Conservation (phyloP, 2,113 vertebrate genomes). For the Prionailurus viverrinus region DNA sequence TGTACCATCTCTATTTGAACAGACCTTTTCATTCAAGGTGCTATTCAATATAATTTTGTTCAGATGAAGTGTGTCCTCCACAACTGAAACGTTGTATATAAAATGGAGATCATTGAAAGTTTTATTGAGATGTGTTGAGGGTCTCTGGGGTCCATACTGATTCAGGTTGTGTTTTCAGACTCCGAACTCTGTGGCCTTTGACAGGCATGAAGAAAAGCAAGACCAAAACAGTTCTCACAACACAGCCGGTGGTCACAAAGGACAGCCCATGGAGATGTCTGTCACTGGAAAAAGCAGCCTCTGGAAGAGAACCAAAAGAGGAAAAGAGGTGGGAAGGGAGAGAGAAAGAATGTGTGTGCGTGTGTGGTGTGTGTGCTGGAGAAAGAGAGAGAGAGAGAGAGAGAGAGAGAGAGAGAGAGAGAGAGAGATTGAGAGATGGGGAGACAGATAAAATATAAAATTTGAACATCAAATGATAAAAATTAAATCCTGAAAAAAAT, state of each 20-base stretch:
- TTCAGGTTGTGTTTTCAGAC: neutral
- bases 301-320: conserved; percentile 14
- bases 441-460: neutral
- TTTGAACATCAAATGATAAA: neutral
- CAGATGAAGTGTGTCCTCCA: neutral
- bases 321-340: neutral
- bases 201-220: conserved; percentile 57
- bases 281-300: conserved; percentile 42
- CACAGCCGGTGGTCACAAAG: neutral
- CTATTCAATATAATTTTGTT: conserved; percentile 17
- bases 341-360: neutral
- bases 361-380: neutral
- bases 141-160: neutral
- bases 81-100: neutral
- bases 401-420: no score
- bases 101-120: conserved; percentile 30
- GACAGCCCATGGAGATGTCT: neutral
- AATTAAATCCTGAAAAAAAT: conserved; percentile 15
- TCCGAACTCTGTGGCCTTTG: conserved; percentile 10
- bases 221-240: conserved; percentile 25
- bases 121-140: conserved; percentile 48
- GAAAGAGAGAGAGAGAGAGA: neutral
- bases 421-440: neutral
- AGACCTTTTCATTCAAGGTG: neutral
- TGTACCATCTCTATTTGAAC: neutral